These are phyloP conservation scores for Capromys pilorides DNA, from an alignment of 2,797 vertebrate species.

Conservation along the genomic window DNA sequence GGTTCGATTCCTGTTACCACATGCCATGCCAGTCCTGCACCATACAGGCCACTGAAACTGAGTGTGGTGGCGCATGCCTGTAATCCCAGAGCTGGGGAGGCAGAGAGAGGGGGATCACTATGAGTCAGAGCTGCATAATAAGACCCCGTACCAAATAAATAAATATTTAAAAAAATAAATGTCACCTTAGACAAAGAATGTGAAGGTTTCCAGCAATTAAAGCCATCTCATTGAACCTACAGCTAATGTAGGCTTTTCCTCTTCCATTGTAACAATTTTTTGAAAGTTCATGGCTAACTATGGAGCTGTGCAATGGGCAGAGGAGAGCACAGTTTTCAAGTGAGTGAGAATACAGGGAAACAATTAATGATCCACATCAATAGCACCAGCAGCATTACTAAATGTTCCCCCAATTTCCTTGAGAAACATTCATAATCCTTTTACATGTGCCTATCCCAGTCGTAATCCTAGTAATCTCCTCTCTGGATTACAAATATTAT, in stretches of 20 bases:
- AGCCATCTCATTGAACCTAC: not conserved
- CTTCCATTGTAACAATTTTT: not conserved
- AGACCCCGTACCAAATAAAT: too few species aligned
- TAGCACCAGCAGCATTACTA: not conserved
- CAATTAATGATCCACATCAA: not conserved
- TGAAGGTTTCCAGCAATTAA: slow-evolving; percentile 16
- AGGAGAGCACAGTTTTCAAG: not conserved
- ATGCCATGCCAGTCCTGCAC: too few species aligned
- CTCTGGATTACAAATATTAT: not conserved
- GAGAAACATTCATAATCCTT: not conserved
- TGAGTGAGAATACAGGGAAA: fast-evolving
- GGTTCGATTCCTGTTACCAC: too few species aligned
- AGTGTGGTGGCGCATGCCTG: too few species aligned
- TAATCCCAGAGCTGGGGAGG: too few species aligned
- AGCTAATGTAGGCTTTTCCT: not conserved
- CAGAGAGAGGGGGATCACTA: too few species aligned
- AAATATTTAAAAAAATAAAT: not conserved
- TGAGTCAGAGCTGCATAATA: too few species aligned
- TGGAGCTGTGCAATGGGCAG: fast-evolving
- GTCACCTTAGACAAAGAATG: not conserved
- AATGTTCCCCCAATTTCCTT: not conserved
- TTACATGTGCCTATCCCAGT: not conserved
- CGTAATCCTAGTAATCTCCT: not conserved
- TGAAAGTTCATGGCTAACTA: not conserved
- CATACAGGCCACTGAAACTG: too few species aligned